Evolutionary conservation across 2,797 vertebrate genomes (phyloP), one percentile per base, ranked within the genome.

Genomic region (Podarcis lilfordi): DNA sequence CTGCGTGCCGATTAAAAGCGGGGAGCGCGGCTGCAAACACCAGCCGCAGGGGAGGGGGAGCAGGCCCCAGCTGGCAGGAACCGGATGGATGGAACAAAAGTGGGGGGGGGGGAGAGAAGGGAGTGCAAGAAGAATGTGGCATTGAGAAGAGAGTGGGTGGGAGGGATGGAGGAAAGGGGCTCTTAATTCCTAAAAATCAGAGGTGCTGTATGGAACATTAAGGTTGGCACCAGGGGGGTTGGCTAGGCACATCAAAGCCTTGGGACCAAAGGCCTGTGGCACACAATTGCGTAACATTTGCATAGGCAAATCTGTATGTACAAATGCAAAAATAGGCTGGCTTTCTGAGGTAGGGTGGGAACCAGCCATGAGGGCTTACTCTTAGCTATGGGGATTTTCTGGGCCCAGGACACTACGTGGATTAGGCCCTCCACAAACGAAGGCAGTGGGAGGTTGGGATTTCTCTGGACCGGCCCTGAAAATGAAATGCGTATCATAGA

Each of bases 51-150:
- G 68, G 37, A 29, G 69, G 69, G 37, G 85, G 66, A 27, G 11
- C 32, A 5, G 80, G 23, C 64, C 61, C 64, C 85, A 55, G 89
- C 78, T 85, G 84, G 88, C 71, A 81, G 80, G 68, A 71, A 83
- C 64, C 17, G 19, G 80, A 75, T 23, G 80, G 55, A 25, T 29
- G 82, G 89, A 84, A 84, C 89, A 84, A 75, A 75, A 50, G 50
- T 50, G 50, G 72, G 72, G n/a, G 32, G 32, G 35, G 72, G 27
- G 32, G 35, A 32, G 27, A 4, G 29, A 11, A 8, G n/a, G 23
- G 13, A 19, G 1, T 3, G 50, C 29, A 27, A 8, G 27, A 76
- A 72, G 43, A 29, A 40, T 3, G 55, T 25, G 21, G 17, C 19
- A 32, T n/a, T 8, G 8, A 5, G 32, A 32, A 25, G 27, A 0